Percentiles rank a stretch among this genome's conserved stretches.
Conservation (phyloP, 2,888 invertebrate species). For the Apamea sordens region DNA sequence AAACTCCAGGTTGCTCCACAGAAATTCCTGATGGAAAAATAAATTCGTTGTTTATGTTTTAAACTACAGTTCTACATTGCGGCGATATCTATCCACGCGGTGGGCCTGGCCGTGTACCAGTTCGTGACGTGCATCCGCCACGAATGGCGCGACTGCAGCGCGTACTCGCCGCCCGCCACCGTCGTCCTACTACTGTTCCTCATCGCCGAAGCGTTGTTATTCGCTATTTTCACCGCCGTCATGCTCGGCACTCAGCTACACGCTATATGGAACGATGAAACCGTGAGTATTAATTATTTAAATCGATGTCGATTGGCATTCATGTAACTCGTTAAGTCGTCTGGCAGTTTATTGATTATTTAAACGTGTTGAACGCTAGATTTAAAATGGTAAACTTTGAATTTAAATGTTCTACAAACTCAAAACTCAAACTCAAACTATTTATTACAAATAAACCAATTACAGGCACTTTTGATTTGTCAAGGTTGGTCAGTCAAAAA, state of each 20-base stretch:
- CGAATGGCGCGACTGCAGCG: slow-evolving; percentile 98
- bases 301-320: slow-evolving; percentile 70
- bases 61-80: slow-evolving; percentile 98
- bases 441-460: too few relatives aligned
- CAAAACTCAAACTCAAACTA: too few relatives aligned
- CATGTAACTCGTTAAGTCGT: slow-evolving; percentile 60
- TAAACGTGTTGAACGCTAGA: not conserved
- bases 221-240: slow-evolving; percentile 99
- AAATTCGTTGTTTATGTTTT: slow-evolving; percentile 3
- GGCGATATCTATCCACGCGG: slow-evolving; percentile 97
- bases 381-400: not conserved
- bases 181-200: slow-evolving; percentile 97
- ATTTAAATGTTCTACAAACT: not conserved
- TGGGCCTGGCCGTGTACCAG: slow-evolving; percentile 97
- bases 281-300: slow-evolving; percentile 90
- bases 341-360: not conserved
- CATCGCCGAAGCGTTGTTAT: slow-evolving; percentile 98
- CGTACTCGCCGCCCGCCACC: slow-evolving; percentile 98
- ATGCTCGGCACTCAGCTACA: slow-evolving; percentile 99
- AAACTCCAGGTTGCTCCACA: too few relatives aligned
- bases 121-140: slow-evolving; percentile 97
- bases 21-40: not conserved
- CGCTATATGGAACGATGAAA: slow-evolving; percentile 99
- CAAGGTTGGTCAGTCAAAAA: too few relatives aligned
- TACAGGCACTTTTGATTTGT: too few relatives aligned